Evolutionary conservation across 2,797 vertebrate genomes (phyloP).

Genomic region (Sardinella longiceps): DNA sequence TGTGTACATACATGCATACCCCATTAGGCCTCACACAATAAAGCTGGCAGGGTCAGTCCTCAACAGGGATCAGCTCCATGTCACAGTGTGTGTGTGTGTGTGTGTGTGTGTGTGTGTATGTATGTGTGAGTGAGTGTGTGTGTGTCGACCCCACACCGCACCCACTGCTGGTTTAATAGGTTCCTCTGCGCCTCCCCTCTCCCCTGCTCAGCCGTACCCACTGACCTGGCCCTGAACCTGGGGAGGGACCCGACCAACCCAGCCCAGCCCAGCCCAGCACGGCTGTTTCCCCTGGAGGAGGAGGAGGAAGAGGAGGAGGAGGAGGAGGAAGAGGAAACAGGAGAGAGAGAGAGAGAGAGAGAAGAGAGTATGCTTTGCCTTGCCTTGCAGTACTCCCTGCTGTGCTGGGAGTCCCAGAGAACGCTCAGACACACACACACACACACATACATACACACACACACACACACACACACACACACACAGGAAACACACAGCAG

Average conservation of each 20-base stretch:
- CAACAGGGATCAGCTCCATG: not conserved
- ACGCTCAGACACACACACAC: not conserved
- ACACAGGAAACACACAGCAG: too few relatives aligned
- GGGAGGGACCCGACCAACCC: conserved; percentile 6
- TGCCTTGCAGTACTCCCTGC: not conserved
- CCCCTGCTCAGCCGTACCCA: not conserved
- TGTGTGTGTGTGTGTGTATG: too few relatives aligned
- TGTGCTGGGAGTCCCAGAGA: not conserved
- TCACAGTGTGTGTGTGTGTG: not conserved
- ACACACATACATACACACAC: not conserved
- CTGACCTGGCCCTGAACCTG: conserved; percentile 34
- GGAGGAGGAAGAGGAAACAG: too few relatives aligned
- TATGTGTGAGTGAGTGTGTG: too few relatives aligned
- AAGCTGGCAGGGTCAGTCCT: conserved; percentile 20
- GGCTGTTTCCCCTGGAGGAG: not conserved
- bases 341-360: too few relatives aligned
- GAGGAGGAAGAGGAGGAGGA: not conserved
- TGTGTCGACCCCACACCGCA: not conserved
- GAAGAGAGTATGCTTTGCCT: not conserved
- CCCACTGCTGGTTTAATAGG: conserved; percentile 19
- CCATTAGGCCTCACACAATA: conserved; percentile 3
- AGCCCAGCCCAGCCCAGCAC: not conserved
- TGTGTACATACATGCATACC: not conserved
- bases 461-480: not conserved
- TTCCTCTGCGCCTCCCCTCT: not conserved